Percentiles rank a stretch among this genome's conserved stretches.
Evolutionary conservation across 2,113 vertebrate genomes (phyloP).

Genomic region (Machaerirhynchus nigripectus): DNA sequence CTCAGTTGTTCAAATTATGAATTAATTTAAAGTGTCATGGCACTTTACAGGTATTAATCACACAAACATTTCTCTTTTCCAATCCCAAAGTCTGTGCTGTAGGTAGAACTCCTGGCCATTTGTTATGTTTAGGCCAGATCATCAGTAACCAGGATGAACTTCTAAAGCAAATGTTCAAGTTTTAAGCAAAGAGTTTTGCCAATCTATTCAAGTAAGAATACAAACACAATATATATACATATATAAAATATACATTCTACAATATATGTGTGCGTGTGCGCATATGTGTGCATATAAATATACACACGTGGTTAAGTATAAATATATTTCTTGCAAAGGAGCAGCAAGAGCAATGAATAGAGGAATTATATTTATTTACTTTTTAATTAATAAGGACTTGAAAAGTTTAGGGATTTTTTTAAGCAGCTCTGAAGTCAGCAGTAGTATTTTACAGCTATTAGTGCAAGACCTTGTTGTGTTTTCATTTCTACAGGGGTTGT

Average conservation of each 20-base stretch:
- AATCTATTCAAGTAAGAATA: not conserved
- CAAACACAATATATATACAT: not conserved
- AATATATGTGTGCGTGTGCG: rapidly evolving
- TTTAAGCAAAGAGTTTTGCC: not conserved
- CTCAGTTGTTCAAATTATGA: not conserved
- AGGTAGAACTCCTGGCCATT: not conserved
- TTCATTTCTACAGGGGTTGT: not conserved
- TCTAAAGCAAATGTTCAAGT: not conserved
- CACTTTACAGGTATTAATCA: not conserved
- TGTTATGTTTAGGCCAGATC: not conserved
- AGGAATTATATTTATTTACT: not conserved
- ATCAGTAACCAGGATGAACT: not conserved
- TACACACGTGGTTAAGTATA: not conserved
- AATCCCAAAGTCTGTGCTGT: not conserved
- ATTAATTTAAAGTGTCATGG: not conserved
- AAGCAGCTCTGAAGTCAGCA: not conserved
- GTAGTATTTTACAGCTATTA: not conserved
- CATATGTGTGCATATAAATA: rapidly evolving
- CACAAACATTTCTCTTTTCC: not conserved
- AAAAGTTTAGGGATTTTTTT: not conserved
- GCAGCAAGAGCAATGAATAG: not conserved
- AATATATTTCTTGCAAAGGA: not conserved
- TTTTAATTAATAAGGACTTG: not conserved
- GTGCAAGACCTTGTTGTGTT: not conserved
- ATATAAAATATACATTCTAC: not conserved